These are phyloP conservation scores for Nothobranchius kuhntae DNA, from an alignment of 2,113 vertebrate genomes.

Conservation along the genomic window DNA sequence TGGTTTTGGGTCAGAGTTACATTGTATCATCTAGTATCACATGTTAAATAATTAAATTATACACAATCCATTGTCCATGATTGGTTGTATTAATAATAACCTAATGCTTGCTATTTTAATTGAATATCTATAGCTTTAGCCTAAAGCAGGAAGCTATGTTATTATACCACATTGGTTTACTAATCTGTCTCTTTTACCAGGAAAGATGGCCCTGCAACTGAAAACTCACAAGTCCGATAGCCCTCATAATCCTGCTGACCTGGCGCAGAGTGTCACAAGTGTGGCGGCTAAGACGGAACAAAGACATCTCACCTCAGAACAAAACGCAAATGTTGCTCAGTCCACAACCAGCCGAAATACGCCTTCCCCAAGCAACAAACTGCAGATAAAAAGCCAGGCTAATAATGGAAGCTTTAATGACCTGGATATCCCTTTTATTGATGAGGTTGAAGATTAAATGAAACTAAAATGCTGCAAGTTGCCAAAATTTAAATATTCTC, in stretches of 20 bases:
- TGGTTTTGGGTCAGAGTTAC: not conserved
- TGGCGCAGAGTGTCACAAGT: conserved; percentile 34
- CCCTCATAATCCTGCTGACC: conserved; percentile 41
- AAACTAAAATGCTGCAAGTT: not conserved
- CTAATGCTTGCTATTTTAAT: not conserved
- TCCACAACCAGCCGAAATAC: conserved; percentile 52
- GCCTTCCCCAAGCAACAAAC: not conserved
- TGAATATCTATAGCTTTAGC: not conserved
- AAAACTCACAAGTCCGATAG: conserved; percentile 35
- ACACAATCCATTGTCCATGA: not conserved
- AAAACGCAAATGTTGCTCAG: conserved; percentile 73
- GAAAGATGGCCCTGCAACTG: conserved; percentile 6
- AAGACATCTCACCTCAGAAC: conserved; percentile 65
- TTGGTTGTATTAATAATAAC: not conserved
- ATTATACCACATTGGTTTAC: conserved; percentile 2
- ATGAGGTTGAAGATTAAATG: conserved; percentile 66
- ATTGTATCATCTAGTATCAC: not conserved
- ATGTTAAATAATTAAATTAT: not conserved
- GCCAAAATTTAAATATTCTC: conserved; percentile 10
- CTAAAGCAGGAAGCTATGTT: not conserved
- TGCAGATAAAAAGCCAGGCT: conserved; percentile 32
- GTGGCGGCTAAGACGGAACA: conserved; percentile 15
- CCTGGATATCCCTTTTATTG: conserved; percentile 83
- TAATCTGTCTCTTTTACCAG: conserved; percentile 43
- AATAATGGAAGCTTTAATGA: conserved; percentile 77